Conservation (phyloP, 2,888 invertebrate species). For the Enchytraeus crypticus region DNA sequence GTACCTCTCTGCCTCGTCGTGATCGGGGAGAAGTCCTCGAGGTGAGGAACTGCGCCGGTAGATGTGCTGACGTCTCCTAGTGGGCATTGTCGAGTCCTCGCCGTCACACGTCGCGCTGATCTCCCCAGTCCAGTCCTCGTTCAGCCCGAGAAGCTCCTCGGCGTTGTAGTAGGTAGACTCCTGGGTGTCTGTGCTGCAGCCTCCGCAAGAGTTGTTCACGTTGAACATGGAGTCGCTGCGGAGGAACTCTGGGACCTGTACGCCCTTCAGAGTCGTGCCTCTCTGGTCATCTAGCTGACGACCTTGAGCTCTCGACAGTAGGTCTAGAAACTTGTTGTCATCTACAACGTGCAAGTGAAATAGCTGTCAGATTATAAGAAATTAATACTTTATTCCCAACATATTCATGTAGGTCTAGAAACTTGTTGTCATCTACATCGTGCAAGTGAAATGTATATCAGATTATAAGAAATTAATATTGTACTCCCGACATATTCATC, state of each 20-base stretch:
- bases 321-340: constrained; percentile 11
- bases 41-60: not conserved
- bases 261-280: constrained; percentile 1
- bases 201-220: not conserved
- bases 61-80: not conserved
- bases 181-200: not conserved
- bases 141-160: not conserved
- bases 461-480: too few species aligned
- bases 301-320: constrained; percentile 13
- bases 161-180: not conserved
- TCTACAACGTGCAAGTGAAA: too few species aligned
- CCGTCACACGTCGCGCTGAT: not conserved
- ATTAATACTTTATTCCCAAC: too few species aligned
- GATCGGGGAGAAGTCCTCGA: not conserved
- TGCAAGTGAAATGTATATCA: too few species aligned
- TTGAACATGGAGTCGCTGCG: not conserved
- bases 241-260: constrained; percentile 16
- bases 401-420: too few species aligned
- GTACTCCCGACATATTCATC: too few species aligned
- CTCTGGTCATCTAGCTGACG: constrained; percentile 18
- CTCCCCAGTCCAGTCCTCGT: not conserved
- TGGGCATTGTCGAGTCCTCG: not conserved
- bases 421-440: too few species aligned
- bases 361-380: too few species aligned
- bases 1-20: not conserved